phyloP scores from a whole-genome alignment of 2,888 invertebrate genomes.

The Uropetala carovei region DNA sequence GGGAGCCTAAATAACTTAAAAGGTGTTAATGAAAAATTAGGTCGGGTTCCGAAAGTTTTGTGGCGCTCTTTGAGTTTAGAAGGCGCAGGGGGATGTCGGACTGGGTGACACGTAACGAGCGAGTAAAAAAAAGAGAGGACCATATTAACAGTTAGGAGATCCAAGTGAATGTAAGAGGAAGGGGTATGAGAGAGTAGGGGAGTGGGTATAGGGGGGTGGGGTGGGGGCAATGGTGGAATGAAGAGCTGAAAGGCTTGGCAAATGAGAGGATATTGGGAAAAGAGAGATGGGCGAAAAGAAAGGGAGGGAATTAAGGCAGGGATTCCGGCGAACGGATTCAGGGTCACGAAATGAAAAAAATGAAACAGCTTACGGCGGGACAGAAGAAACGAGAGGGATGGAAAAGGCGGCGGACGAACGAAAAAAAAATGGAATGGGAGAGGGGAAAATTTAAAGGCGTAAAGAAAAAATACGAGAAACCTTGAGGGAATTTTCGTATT shows the following conservation, averaged over 20 bases:
- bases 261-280: background rate
- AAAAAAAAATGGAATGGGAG: no score
- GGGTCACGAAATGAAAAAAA: no score
- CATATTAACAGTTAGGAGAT: no score
- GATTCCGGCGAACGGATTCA: no score
- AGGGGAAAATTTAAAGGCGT: no score
- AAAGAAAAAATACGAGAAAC: no score
- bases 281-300: background rate
- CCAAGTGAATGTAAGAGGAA: background rate
- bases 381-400: no score
- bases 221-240: background rate
- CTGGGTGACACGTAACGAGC: background rate
- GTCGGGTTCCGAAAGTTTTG: background rate
- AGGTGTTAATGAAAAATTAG: background rate
- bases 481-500: no score
- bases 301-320: no score
- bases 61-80: background rate
- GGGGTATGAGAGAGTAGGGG: background rate
- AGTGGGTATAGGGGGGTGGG: background rate
- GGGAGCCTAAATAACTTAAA: background rate
- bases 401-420: no score
- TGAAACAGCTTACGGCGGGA: no score
- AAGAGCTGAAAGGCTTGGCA: background rate
- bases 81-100: background rate
- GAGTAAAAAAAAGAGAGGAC: background rate